Base-by-base conservation (phyloP, 2,113 vertebrate species). In the Aspidoscelis tigris region DNA sequence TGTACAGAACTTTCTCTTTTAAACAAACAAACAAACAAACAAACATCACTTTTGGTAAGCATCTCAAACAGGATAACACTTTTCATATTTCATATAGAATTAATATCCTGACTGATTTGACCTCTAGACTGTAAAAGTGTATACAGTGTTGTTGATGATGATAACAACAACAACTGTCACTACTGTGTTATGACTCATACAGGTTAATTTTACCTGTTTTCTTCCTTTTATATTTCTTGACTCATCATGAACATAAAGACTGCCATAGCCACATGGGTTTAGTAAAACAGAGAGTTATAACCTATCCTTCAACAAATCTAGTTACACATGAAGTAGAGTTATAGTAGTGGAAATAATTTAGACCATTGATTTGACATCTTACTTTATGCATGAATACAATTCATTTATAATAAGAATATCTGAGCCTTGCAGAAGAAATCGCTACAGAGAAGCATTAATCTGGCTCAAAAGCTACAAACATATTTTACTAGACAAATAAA, bases 1-100 rank as follows among this genome's bases (percentile, higher is more conserved):
- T 94, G 95, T 88, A 95, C 89, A 93, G 88, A 89, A 91, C 87
- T 89, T 91, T 86, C 90, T 82, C 89, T 92, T 87, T 89, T 33
- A 87, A 85, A 94, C 33, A 33, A 33, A 33, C 33, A 33, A 33
- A 33, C 33, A 87, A 85, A 94, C 33, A 33, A 33, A 33, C 33
- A 33, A 33, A 33, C 33, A 33, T 33, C 1, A 80, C 6, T 89
- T 97, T 93, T 90, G 68, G 90, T 85, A 90, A 93, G 89, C 86
- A 92, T 53, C 89, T 84, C 92, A 94, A 89, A 88, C 88, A 93
- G 83, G 91, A 84, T 88, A 82, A 89, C 87, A 75, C 88, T 91
- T 95, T 50, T 90, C 58, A 79, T 44, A 50, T 90, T 41, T 86
- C 26, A 91, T 61, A 88, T 92, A 84, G 90, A 86, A 90, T 88